A percentile compares a stretch with the other conserved stretches of the same genome.
phyloP scores from a whole-genome alignment of 2,797 vertebrate genomes.

The Etheostoma perlongum region DNA sequence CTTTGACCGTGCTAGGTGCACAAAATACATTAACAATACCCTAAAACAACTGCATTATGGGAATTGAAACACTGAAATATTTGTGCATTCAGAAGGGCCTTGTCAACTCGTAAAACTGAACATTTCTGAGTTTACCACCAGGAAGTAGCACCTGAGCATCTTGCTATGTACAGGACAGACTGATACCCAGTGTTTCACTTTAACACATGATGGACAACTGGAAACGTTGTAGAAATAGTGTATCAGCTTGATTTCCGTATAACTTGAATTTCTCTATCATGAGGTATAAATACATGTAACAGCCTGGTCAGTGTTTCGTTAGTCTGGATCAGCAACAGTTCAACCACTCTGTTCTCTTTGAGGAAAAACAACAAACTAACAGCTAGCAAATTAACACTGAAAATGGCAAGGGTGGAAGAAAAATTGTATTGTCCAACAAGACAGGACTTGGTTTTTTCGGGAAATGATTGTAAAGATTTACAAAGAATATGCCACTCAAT shows the following conservation, averaged over 20 bases:
- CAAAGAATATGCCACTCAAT: too few relatives aligned
- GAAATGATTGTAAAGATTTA: too few relatives aligned
- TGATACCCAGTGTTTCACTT: neutral
- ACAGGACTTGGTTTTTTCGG: too few relatives aligned
- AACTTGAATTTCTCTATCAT: neutral
- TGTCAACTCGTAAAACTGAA: neutral
- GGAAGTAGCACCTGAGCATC: neutral
- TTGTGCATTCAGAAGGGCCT: neutral
- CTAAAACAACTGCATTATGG: constrained; percentile 30
- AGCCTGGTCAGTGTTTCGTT: too few relatives aligned
- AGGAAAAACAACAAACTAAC: too few relatives aligned
- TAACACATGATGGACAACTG: neutral
- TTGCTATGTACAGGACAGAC: neutral
- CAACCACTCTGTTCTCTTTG: too few relatives aligned
- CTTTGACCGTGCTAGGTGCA: constrained; percentile 12
- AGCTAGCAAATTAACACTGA: too few relatives aligned
- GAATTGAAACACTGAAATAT: constrained; percentile 51
- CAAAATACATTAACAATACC: constrained; percentile 35
- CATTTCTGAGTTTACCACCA: neutral
- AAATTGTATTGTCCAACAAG: too few relatives aligned
- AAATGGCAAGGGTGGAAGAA: too few relatives aligned
- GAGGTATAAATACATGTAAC: neutral
- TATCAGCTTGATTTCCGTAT: neutral
- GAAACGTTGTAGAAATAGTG: neutral
- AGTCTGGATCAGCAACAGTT: too few relatives aligned